Conservation (phyloP, 2,113 vertebrate species). For the Gymnorhina tibicen region DNA sequence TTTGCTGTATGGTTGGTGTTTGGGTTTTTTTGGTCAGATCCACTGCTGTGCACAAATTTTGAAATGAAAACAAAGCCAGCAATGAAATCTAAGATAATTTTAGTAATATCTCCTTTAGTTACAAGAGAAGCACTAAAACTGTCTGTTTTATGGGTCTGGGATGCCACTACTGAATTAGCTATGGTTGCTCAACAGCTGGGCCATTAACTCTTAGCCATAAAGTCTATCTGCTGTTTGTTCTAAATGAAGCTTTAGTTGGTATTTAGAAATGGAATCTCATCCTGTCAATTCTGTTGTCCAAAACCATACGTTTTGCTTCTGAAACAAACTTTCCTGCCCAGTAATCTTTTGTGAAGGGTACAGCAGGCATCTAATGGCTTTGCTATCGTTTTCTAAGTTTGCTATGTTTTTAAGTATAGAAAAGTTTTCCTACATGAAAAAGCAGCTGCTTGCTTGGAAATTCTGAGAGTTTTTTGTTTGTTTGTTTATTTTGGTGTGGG, state of each 20-base stretch:
- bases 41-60: background rate
- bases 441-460: background rate
- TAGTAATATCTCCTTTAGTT: slow-evolving; percentile 27
- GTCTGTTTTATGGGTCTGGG: background rate
- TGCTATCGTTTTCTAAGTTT: background rate
- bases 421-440: background rate
- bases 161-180: slow-evolving; percentile 34
- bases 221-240: slow-evolving; percentile 34
- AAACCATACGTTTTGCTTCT: background rate
- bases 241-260: slow-evolving; percentile 26
- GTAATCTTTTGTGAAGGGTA: background rate
- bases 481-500: background rate
- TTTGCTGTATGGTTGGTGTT: background rate
- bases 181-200: slow-evolving; percentile 18
- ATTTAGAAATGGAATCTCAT: slow-evolving; percentile 14
- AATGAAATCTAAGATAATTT: background rate
- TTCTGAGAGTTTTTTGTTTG: background rate
- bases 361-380: background rate
- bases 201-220: slow-evolving; percentile 35
- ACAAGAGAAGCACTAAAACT: slow-evolving; percentile 18
- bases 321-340: background rate
- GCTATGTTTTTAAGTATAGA: background rate
- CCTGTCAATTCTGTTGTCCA: background rate
- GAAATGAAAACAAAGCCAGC: slow-evolving; percentile 6
- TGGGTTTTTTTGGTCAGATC: background rate